phyloP scores from a whole-genome alignment of 1,140 invertebrate genomes.

The Ceratosolen fusciceps region DNA sequence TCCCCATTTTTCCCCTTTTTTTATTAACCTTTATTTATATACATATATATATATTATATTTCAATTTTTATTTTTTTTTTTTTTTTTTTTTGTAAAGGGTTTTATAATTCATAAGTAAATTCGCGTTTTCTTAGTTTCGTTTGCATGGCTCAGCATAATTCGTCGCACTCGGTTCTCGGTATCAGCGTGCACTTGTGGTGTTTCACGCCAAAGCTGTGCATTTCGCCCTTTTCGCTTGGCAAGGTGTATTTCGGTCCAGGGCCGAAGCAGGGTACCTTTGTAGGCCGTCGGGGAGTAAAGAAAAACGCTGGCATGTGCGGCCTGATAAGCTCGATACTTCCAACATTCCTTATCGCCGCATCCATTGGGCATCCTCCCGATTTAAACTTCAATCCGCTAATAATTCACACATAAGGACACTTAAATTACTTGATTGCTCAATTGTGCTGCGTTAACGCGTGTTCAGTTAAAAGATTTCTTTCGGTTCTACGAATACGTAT shows the following conservation, averaged over 20 bases:
- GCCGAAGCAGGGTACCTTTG: conserved; percentile 3
- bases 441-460: no score
- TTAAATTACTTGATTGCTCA: no score
- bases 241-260: conserved; percentile 53
- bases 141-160: conserved; percentile 48
- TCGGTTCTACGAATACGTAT: no score
- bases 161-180: conserved; percentile 55
- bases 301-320: background rate
- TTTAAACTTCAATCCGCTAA: conserved; percentile 15
- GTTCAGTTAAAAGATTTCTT: no score
- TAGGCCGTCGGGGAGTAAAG: background rate
- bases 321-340: background rate
- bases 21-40: background rate
- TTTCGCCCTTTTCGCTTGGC: conserved; percentile 32
- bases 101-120: conserved; percentile 5
- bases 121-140: background rate
- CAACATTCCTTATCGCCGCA: conserved; percentile 23
- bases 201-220: conserved; percentile 54
- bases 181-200: conserved; percentile 52
- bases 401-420: no score
- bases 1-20: no score
- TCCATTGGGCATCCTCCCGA: background rate
- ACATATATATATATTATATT: no score
- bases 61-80: background rate
- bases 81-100: background rate